phyloP scores from a whole-genome alignment of 2,888 invertebrate genomes.

The Pyrocoelia pectoralis region DNA sequence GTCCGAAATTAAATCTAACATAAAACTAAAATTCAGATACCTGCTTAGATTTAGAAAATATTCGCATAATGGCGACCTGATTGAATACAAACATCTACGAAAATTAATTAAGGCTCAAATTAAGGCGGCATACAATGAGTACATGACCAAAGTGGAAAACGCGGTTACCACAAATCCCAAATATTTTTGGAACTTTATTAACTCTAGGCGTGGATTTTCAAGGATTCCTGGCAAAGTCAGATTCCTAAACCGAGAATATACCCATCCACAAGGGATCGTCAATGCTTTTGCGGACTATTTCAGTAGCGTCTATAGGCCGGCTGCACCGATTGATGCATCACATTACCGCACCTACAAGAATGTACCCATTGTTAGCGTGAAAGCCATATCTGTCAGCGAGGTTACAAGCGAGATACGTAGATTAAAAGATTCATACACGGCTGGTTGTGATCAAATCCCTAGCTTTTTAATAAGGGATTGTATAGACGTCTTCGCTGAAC shows the following conservation, averaged over 20 bases:
- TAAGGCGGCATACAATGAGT: background rate
- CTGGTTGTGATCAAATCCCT: conserved; percentile 3
- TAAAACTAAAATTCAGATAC: background rate
- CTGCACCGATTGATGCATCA: background rate
- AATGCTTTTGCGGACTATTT: background rate
- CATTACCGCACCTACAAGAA: background rate
- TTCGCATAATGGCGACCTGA: background rate
- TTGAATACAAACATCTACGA: background rate
- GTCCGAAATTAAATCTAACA: background rate
- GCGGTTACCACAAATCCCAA: background rate
- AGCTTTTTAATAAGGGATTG: background rate
- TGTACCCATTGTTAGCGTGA: background rate
- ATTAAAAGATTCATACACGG: background rate
- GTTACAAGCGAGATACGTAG: background rate
- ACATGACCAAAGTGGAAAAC: background rate
- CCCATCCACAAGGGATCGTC: background rate
- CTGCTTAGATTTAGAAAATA: background rate
- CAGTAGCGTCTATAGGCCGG: background rate
- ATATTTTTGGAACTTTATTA: background rate
- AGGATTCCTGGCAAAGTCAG: background rate
- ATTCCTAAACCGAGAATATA: background rate
- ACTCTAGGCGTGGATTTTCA: background rate
- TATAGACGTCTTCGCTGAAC: background rate
- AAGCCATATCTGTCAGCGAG: background rate
- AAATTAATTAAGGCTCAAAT: background rate